Conservation (phyloP, 1,140 invertebrate species). For the Atta colombica region DNA sequence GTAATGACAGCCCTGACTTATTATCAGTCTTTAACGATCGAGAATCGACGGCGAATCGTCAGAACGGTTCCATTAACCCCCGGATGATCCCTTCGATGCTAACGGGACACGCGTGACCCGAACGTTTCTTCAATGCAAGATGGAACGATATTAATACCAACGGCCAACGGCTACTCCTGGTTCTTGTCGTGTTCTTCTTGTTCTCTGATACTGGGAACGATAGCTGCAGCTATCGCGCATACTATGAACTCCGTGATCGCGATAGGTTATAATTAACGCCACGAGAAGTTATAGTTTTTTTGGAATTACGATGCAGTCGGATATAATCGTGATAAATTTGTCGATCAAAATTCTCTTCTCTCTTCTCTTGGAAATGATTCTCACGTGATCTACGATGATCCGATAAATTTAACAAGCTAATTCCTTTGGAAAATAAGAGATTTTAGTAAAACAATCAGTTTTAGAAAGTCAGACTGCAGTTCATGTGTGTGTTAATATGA, state of each 20-base stretch:
- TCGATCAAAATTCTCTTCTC: neutral
- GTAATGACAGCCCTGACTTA: conserved; percentile 46
- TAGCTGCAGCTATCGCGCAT: conserved; percentile 29
- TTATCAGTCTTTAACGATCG: conserved; percentile 48
- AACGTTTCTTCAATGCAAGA: conserved; percentile 48
- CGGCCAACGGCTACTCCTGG: conserved; percentile 2
- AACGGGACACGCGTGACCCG: conserved; percentile 69
- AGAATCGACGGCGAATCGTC: conserved; percentile 63
- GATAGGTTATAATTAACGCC: conserved; percentile 22
- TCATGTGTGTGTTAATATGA: neutral
- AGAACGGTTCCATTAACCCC: conserved; percentile 71
- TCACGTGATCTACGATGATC: neutral
- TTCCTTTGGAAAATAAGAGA: neutral
- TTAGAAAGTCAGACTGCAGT: conserved; percentile 15
- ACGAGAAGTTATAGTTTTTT: conserved; percentile 5
- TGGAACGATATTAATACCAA: conserved; percentile 64
- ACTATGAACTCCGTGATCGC: conserved; percentile 37
- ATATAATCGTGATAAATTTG: neutral
- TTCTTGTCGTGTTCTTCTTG: conserved; percentile 39
- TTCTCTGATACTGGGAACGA: conserved; percentile 6
- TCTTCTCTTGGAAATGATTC: neutral
- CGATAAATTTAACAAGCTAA: neutral
- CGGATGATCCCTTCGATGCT: conserved; percentile 54
- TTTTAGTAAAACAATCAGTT: conserved; percentile 17
- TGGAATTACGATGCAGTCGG: no score